Conservation (phyloP, 2,888 invertebrate species). For the Apamea sordens region DNA sequence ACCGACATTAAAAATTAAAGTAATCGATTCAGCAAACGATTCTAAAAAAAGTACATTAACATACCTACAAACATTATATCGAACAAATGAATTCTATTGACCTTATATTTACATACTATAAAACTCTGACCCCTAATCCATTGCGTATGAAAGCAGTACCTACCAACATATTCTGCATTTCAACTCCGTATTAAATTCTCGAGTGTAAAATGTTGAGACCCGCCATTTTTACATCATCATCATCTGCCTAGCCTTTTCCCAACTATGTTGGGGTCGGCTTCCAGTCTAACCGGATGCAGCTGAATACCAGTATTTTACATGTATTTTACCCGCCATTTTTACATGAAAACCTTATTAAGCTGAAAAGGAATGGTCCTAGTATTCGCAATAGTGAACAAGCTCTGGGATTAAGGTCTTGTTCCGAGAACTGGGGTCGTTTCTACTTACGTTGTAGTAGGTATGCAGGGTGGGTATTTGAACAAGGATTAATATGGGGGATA, state of each 20-base stretch:
- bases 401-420: slow-evolving; percentile 5
- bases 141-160: background rate
- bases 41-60: too few relatives aligned
- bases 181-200: slow-evolving; percentile 11
- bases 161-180: slow-evolving; percentile 12
- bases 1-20: too few relatives aligned
- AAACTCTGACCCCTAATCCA: background rate
- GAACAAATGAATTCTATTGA: background rate
- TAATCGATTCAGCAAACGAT: too few relatives aligned
- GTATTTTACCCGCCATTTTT: slow-evolving; percentile 9
- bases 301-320: too few relatives aligned
- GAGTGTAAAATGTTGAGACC: slow-evolving; percentile 1
- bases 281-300: too few relatives aligned
- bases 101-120: background rate
- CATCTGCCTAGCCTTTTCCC: too few relatives aligned
- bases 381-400: slow-evolving; percentile 9
- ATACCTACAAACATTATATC: background rate
- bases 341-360: slow-evolving; percentile 23
- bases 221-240: slow-evolving; percentile 12
- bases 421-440: slow-evolving; percentile 24
- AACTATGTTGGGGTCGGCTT: too few relatives aligned
- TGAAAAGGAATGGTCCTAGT: slow-evolving; percentile 24
- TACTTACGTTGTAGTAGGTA: background rate
- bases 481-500: background rate
- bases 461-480: background rate